Evolutionary conservation across 92 coral and sea anemone genomes (phyloP).

Genomic region (Paragorgia papillata): DNA sequence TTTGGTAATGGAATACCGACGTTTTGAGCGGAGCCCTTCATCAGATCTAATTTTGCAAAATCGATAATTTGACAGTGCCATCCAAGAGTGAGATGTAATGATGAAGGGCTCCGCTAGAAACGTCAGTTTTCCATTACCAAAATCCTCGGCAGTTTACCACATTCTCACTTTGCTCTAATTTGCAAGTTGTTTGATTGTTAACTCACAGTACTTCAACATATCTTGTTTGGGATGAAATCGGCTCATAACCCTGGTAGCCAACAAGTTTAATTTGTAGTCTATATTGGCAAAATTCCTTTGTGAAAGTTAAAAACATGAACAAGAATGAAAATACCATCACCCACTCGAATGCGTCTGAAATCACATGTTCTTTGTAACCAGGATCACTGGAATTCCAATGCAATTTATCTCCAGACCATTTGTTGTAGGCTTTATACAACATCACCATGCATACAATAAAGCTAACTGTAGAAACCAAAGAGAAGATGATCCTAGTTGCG

Average conservation of each 20-base stretch:
- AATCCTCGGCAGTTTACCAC: too few species aligned
- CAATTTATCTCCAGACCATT: conserved; percentile 5
- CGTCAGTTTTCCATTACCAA: too few species aligned
- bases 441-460: not conserved
- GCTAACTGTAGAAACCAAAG: conserved; percentile 14
- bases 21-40: too few species aligned
- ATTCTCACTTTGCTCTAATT: too few species aligned
- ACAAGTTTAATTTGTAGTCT: conserved; percentile 2
- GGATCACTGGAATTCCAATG: conserved; percentile 64
- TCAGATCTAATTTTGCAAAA: too few species aligned
- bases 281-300: not conserved
- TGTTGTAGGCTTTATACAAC: not conserved
- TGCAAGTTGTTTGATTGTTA: too few species aligned
- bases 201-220: too few species aligned
- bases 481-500: not conserved
- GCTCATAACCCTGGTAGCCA: not conserved
- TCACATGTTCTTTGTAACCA: conserved; percentile 59
- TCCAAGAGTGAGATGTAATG: too few species aligned
- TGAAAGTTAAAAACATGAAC: conserved; percentile 50
- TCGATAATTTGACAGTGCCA: too few species aligned
- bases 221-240: not conserved
- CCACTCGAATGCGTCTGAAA: conserved; percentile 78
- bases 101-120: too few species aligned
- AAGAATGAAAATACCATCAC: conserved; percentile 59
- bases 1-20: too few species aligned